Base-by-base conservation (phyloP, 2,113 vertebrate genomes). In the Pelusios castaneus region DNA sequence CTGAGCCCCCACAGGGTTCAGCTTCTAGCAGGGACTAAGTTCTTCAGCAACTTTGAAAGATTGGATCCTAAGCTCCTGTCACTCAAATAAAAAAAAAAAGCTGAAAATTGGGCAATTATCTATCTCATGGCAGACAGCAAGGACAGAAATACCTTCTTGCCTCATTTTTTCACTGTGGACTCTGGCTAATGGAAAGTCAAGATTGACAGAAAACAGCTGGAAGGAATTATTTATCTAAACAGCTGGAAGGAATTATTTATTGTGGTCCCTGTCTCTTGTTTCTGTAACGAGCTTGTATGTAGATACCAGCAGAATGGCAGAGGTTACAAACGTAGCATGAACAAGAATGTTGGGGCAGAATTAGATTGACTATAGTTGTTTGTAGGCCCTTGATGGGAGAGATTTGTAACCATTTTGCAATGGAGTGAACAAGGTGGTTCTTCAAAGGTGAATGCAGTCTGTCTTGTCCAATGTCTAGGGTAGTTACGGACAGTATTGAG, bases 161-260 rank as follows among this genome's bases (percentile, higher is more conserved):
- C 82, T 22, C 49, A 56, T 17, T 84, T 60, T 47, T 34, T 31
- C 86, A 34, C n/a, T 45, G 51, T 56, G 43, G 43, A 5, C 25
- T 60, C 86, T 82, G 54, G 67, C n/a, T 29, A 41, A 45, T 6
- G 45, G n/a, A 56, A 58, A 90, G 45, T 3, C 19, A 56, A 31
- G 0, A 2, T 54, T 89, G 82, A 43, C 70, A 82, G 84, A 0
- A 3, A 80, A 77, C 55, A 52, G 54, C 84, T 84, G 41, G 49
- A 75, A 49, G 55, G 60, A 84, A 24, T 34, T 0, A 0, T 78
- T 89, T 51, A 56, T 25, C 0, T 0, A 3, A 80, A 77, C 55
- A 52, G 54, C 84, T 84, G 41, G 49, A 75, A 49, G 55, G 60
- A 84, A 24, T 34, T 0, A 0, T 78, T 89, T 51, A 49, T 29